phyloP scores from a whole-genome alignment of 2,888 invertebrate species.

The Drosophila pegasa region DNA sequence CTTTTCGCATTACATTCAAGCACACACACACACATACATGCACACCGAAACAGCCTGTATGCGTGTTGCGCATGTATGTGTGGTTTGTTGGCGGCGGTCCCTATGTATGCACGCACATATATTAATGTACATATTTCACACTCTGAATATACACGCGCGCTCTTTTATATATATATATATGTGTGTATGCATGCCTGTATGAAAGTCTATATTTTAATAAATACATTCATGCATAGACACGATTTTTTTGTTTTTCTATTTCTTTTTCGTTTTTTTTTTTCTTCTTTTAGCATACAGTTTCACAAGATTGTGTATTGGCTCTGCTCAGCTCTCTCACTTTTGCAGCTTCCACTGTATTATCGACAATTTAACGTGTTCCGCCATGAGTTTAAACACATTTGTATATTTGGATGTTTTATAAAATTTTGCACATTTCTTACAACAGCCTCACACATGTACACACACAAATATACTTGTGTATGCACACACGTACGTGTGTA shows the following conservation, averaged over 20 bases:
- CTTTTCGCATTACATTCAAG: conserved; percentile 52
- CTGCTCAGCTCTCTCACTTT: conserved; percentile 20
- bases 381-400: conserved; percentile 44
- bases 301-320: conserved; percentile 35
- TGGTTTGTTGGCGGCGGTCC: conserved; percentile 64
- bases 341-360: conserved; percentile 26
- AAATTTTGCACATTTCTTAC: conserved; percentile 73
- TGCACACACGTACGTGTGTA: conserved; percentile 30
- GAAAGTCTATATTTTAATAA: conserved; percentile 32
- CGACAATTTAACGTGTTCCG: conserved; percentile 40
- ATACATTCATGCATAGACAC: conserved; percentile 42
- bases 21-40: conserved; percentile 2
- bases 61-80: conserved; percentile 35
- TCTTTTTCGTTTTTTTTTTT: conserved; percentile 25
- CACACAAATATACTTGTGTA: conserved; percentile 34
- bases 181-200: conserved; percentile 16
- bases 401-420: conserved; percentile 53
- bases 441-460: conserved; percentile 53
- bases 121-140: conserved; percentile 61
- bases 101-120: conserved; percentile 50
- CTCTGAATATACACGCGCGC: conserved; percentile 60
- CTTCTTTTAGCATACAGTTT: conserved; percentile 43
- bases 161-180: conserved; percentile 22
- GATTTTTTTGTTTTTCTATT: conserved; percentile 31
- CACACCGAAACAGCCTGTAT: conserved; percentile 4